Base-by-base conservation (phyloP, 2,113 vertebrate genomes). In the Pogona vitticeps region DNA sequence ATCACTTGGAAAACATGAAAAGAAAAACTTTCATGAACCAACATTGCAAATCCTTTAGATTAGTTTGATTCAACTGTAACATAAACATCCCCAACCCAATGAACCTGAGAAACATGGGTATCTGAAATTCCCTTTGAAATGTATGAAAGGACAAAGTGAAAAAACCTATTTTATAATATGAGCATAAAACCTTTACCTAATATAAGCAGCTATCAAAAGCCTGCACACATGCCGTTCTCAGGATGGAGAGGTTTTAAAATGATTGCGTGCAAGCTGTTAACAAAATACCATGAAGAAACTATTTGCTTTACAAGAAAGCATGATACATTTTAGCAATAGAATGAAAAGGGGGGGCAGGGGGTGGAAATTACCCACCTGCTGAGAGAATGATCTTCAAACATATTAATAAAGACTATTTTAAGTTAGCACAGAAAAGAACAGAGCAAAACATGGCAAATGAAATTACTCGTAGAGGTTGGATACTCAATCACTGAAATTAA, bases 381-480 rank as follows among this genome's bases (percentile, higher is more conserved):
- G 83, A 94, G 68, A 90, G 92, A 91, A 85, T 75, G 0, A 88
- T 83, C 75, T 89, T 33, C 76, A 88, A 2, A 0, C 76, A 56
- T 59, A 88, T 90, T 89, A 89, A 83, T 26, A 72, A 82, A 80
- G n/a, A 86, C 28, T 38, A 63, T 76, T 92, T 36, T 90, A 76
- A 79, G n/a, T 87, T 67, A 81, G 71, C 88, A 86, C 33, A 78
- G 80, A 89, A 91, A 92, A 77, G 86, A 90, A 26, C 8, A 33
- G 61, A 75, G 63, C 75, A 88, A 89, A 88, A 91, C 78, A 36
- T 14, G 38, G 82, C 87, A 88, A 76, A 91, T 75, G 40, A 81
- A 85, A 86, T 87, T 59, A 87, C 72, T 61, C 72, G 76, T 33
- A 65, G 85, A 80, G 58, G 40, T 82, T 70, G 80, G 56, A 81